Evolutionary conservation across 2,113 vertebrate species (phyloP).

Genomic region (Sceloporus undulatus): DNA sequence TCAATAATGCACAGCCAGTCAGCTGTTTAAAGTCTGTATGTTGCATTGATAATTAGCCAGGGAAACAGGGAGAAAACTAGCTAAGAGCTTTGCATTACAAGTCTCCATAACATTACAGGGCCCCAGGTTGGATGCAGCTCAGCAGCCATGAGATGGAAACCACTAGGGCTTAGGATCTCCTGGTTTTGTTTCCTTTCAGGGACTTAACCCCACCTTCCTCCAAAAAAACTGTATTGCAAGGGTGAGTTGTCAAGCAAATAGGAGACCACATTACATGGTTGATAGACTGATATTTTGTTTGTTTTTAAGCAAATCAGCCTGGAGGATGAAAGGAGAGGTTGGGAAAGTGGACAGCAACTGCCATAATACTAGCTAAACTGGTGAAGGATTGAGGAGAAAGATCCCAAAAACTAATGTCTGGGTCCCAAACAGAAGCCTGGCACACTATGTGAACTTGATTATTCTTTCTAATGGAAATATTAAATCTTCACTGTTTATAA

Average conservation of each 20-base stretch:
- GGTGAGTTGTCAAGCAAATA: background rate
- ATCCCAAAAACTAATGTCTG: no score
- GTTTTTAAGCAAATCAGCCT: no score
- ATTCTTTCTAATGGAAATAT: background rate
- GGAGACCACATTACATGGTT: no score
- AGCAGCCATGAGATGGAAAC: background rate
- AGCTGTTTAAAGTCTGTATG: slow-evolving; percentile 27
- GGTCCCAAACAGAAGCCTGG: background rate
- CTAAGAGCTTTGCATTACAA: background rate
- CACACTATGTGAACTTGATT: background rate
- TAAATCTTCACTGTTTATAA: background rate
- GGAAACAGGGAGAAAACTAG: slow-evolving; percentile 37
- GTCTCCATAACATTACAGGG: background rate
- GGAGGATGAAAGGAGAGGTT: background rate
- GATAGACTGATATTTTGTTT: background rate
- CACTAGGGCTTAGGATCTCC: background rate
- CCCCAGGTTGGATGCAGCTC: background rate
- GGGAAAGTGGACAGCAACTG: no score
- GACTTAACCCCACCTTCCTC: background rate
- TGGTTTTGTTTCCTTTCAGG: background rate
- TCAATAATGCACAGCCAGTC: slow-evolving; percentile 30
- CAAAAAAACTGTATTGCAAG: no score
- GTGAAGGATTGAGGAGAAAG: no score
- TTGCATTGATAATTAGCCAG: slow-evolving; percentile 61
- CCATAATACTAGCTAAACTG: no score